A percentile compares a stretch with the other conserved stretches of the same genome.
phyloP scores from a whole-genome alignment of 2,888 invertebrate genomes.

The Litoditis marina region DNA sequence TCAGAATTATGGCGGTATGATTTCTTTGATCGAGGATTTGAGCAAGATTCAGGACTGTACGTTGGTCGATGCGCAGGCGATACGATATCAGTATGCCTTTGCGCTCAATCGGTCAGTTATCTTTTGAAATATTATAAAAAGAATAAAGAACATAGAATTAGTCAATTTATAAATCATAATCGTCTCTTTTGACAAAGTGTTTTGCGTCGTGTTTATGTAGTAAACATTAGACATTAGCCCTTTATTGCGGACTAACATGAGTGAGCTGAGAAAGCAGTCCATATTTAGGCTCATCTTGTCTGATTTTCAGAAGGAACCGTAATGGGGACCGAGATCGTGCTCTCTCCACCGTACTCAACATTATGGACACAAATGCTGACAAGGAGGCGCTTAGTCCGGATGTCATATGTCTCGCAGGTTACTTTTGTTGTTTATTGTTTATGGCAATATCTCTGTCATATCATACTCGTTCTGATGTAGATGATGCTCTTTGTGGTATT shows the following conservation, averaged over 20 bases:
- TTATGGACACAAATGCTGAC: slow-evolving; percentile 69
- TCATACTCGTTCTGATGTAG: too few relatives aligned
- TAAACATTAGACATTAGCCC: too few relatives aligned
- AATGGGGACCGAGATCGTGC: slow-evolving; percentile 92
- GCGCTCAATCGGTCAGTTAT: slow-evolving; percentile 84
- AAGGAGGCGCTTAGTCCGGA: slow-evolving; percentile 73
- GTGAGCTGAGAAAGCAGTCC: slow-evolving; percentile 86
- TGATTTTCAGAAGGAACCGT: slow-evolving; percentile 75
- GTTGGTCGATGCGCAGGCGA: slow-evolving; percentile 83
- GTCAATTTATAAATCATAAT: neutral
- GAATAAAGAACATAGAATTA: slow-evolving; percentile 13
- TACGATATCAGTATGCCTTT: slow-evolving; percentile 90
- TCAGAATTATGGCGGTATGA: slow-evolving; percentile 78
- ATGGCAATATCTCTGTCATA: too few relatives aligned
- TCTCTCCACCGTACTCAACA: slow-evolving; percentile 80
- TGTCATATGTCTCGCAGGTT: slow-evolving; percentile 92
- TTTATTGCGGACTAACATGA: too few relatives aligned
- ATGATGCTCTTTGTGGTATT: too few relatives aligned
- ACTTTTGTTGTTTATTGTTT: too few relatives aligned
- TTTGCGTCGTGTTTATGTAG: too few relatives aligned
- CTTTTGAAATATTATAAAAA: neutral
- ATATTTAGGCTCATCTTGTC: slow-evolving; percentile 92
- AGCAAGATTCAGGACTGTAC: slow-evolving; percentile 82
- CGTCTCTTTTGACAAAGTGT: too few relatives aligned
- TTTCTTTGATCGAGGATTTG: slow-evolving; percentile 88